Conservation (phyloP, 2,888 invertebrate species). For the Ganaspis brasiliensis region DNA sequence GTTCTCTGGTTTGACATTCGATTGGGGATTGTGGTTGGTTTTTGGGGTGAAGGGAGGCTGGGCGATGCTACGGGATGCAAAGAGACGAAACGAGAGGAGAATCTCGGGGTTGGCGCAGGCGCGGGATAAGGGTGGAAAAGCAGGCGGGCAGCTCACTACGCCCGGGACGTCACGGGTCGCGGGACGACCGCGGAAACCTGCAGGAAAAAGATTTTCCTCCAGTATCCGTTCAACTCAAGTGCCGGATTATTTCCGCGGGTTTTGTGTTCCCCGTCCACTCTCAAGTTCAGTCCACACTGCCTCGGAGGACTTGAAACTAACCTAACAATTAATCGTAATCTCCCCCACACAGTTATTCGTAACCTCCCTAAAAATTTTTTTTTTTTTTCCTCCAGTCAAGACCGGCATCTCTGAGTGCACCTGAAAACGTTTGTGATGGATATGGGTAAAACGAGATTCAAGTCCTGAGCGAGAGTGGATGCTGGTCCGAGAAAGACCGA, state of each 20-base stretch:
- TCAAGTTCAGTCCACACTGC: background rate
- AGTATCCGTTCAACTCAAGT: conserved; percentile 47
- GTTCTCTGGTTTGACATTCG: conserved; percentile 45
- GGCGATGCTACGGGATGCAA: conserved; percentile 45
- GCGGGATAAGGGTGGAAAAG: conserved; percentile 76
- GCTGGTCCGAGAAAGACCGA: conserved; percentile 7
- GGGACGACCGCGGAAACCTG: conserved; percentile 69
- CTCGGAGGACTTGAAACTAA: background rate
- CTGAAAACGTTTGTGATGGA: too few species aligned
- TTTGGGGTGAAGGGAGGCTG: conserved; percentile 38
- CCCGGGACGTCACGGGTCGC: conserved; percentile 78
- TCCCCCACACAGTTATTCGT: too few species aligned
- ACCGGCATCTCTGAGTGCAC: too few species aligned
- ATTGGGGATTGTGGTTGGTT: conserved; percentile 50
- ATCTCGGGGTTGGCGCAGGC: conserved; percentile 72
- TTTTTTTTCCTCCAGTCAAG: too few species aligned
- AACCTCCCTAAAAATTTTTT: too few species aligned
- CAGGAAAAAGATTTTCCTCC: conserved; percentile 47
- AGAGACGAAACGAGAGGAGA: conserved; percentile 57
- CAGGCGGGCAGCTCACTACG: conserved; percentile 78
- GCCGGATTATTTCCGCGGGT: conserved; percentile 41
- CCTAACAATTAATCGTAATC: too few species aligned
- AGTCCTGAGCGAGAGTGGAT: conserved; percentile 8
- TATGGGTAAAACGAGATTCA: conserved; percentile 46
- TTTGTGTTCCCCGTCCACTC: background rate